phyloP scores from a whole-genome alignment of 2,888 invertebrate species.

The Rhamnusium bicolor region DNA sequence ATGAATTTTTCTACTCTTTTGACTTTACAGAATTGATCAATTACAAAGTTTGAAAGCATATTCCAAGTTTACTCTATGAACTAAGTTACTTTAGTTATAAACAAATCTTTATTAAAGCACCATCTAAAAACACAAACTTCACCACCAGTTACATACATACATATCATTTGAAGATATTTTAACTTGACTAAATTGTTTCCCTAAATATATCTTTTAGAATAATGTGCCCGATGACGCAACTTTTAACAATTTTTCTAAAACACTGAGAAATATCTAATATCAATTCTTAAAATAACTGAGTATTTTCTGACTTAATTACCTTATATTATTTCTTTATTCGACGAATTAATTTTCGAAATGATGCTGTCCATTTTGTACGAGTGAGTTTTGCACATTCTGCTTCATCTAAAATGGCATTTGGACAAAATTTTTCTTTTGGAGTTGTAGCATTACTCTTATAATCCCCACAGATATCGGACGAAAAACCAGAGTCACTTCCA shows the following conservation, averaged over 20 bases:
- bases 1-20: too few species aligned
- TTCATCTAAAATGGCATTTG: conserved; percentile 67
- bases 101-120: neutral
- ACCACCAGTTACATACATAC: neutral
- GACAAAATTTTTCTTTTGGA: conserved; percentile 69
- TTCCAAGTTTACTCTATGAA: too few species aligned
- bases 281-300: neutral
- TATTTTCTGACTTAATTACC: conserved; percentile 6
- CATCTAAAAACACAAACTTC: neutral
- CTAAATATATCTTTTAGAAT: neutral
- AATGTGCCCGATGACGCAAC: neutral
- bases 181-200: neutral
- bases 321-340: conserved; percentile 66
- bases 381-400: conserved; percentile 71
- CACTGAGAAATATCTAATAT: conserved; percentile 5
- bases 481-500: conserved; percentile 73
- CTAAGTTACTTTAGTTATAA: too few species aligned
- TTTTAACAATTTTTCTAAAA: conserved; percentile 3
- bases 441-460: conserved; percentile 69
- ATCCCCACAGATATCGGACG: conserved; percentile 72
- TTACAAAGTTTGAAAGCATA: too few species aligned
- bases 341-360: conserved; percentile 74
- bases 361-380: conserved; percentile 76
- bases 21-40: too few species aligned
- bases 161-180: conserved; percentile 7